A percentile compares a stretch with the other conserved stretches of the same genome.
These are phyloP conservation scores for Aegotheles bennettii DNA, from an alignment of 2,113 vertebrate species.

Conservation along the genomic window DNA sequence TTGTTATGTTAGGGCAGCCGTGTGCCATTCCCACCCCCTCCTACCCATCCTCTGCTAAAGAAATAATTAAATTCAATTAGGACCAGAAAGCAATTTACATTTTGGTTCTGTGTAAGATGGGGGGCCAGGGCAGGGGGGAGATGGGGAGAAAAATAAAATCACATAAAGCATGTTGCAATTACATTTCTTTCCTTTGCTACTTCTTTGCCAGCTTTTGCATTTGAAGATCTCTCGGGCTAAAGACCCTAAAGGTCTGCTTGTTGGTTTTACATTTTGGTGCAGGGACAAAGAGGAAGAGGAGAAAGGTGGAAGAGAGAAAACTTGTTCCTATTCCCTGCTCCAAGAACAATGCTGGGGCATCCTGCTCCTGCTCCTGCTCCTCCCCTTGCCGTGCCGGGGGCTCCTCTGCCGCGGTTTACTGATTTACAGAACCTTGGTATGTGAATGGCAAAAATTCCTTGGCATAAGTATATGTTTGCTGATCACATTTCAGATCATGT, in stretches of 20 bases:
- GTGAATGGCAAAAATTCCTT: conserved; percentile 78
- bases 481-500: conserved; percentile 85
- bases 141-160: not conserved
- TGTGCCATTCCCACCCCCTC: conserved; percentile 67
- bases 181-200: conserved; percentile 67
- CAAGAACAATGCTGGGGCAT: not conserved
- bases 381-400: not conserved
- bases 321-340: not conserved
- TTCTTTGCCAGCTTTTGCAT: conserved; percentile 62
- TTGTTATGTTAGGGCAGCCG: conserved; percentile 66
- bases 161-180: not conserved
- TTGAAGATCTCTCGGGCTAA: conserved; percentile 8
- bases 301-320: not conserved
- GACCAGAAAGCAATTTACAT: conserved; percentile 79
- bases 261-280: not conserved
- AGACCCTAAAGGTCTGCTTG: conserved; percentile 31
- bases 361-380: not conserved
- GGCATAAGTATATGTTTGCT: conserved; percentile 78
- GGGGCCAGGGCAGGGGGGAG: not conserved
- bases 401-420: conserved; percentile 65
- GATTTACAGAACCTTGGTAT: conserved; percentile 75
- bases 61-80: conserved; percentile 82
- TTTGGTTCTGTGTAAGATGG: conserved; percentile 69
- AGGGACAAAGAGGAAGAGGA: accelerated
- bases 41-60: conserved; percentile 49